phyloP scores from a whole-genome alignment of 2,113 vertebrate genomes.

The Paraplagusia blochii region DNA sequence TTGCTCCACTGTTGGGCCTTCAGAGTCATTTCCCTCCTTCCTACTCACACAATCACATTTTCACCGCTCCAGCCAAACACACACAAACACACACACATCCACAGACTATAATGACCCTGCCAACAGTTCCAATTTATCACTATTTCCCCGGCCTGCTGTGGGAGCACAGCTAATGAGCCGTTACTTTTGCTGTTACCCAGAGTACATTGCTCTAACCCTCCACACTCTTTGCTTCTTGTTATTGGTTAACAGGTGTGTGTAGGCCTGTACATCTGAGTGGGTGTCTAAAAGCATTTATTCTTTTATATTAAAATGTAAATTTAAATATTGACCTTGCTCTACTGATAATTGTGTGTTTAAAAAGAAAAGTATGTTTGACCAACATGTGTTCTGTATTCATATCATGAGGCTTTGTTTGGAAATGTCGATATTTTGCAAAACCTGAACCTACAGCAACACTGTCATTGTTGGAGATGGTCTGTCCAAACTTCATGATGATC shows the following conservation, averaged over 20 bases:
- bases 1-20: no score
- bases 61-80: not conserved
- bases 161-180: conserved; percentile 47
- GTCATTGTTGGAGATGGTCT: no score
- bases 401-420: no score
- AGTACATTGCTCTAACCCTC: conserved; percentile 37
- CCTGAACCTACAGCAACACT: no score
- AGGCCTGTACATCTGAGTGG: not conserved
- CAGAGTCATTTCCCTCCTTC: no score
- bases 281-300: not conserved
- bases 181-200: conserved; percentile 39
- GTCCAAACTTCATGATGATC: no score
- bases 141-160: conserved; percentile 12
- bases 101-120: conserved; percentile 16
- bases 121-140: conserved; percentile 46
- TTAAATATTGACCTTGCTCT: not conserved
- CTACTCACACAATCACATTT: conserved; percentile 1
- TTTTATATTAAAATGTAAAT: not conserved
- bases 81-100: conserved; percentile 5
- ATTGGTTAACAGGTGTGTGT: not conserved
- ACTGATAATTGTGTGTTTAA: not conserved
- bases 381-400: no score
- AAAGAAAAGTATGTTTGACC: no score
- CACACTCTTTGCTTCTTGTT: conserved; percentile 8
- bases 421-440: no score